Percentiles rank a stretch among this genome's conserved stretches.
These are phyloP conservation scores for Geothlypis trichas DNA, from an alignment of 2,113 vertebrate species.

Conservation along the genomic window DNA sequence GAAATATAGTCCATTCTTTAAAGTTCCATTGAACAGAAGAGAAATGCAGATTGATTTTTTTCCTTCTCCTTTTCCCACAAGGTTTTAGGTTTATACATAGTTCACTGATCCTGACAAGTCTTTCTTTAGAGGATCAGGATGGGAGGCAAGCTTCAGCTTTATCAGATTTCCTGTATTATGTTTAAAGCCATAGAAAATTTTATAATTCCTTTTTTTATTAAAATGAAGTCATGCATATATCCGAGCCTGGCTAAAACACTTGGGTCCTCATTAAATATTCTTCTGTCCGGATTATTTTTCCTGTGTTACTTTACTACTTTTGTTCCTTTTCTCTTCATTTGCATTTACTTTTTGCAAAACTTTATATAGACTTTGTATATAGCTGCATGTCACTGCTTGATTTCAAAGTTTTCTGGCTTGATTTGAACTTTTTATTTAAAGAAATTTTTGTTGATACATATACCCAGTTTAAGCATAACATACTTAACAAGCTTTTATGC, in stretches of 20 bases:
- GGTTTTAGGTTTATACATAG: not conserved
- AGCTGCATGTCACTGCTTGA: not conserved
- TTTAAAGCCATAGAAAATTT: not conserved
- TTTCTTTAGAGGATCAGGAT: not conserved
- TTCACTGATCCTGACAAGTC: not conserved
- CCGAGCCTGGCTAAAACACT: not conserved
- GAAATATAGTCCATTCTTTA: conserved; percentile 20
- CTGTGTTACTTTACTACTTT: not conserved
- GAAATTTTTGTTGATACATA: not conserved
- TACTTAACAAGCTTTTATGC: not conserved
- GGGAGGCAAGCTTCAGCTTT: not conserved
- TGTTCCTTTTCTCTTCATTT: not conserved
- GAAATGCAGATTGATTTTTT: not conserved
- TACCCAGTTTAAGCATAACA: not conserved
- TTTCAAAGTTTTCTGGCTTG: not conserved
- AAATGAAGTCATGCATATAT: not conserved
- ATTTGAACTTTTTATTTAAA: not conserved
- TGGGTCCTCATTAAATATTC: conserved; percentile 1
- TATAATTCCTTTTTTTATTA: conserved; percentile 12
- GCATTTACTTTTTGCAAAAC: not conserved
- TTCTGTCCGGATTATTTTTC: not conserved
- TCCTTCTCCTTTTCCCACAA: not conserved
- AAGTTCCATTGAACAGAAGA: conserved; percentile 8
- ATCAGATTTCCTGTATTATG: not conserved
- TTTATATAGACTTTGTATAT: not conserved